Percentiles rank a stretch among this genome's conserved stretches.
Conservation (phyloP, 2,113 vertebrate genomes). For the Neopipo cinnamomea region DNA sequence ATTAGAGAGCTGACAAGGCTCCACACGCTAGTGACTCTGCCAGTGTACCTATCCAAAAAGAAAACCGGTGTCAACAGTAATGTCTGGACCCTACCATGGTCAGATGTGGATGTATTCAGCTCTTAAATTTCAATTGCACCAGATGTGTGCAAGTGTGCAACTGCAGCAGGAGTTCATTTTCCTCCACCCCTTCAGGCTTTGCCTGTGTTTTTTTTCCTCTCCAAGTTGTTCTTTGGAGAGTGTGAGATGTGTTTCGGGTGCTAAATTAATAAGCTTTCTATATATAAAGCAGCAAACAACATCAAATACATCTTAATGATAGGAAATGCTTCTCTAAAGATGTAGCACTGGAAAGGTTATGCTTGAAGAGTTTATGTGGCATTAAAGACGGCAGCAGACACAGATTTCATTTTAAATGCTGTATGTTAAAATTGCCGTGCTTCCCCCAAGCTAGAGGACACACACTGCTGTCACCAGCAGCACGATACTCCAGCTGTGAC, state of each 20-base stretch:
- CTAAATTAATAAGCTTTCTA: not conserved
- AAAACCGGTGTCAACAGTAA: slow-evolving; percentile 61
- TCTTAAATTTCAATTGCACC: slow-evolving; percentile 57
- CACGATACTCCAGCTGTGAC: not conserved
- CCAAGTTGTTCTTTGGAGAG: not conserved
- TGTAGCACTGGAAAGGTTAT: not conserved
- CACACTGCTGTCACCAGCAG: not conserved
- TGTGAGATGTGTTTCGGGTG: not conserved
- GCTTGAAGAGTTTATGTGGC: not conserved
- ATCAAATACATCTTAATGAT: not conserved
- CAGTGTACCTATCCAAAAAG: slow-evolving; percentile 57
- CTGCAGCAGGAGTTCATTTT: slow-evolving; percentile 15
- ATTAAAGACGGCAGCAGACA: not conserved
- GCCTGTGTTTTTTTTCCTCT: not conserved
- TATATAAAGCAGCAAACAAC: not conserved
- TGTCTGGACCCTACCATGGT: slow-evolving; percentile 29
- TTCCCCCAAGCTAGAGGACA: not conserved
- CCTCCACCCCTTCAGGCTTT: not conserved
- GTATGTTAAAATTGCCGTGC: not conserved
- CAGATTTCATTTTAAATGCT: not conserved
- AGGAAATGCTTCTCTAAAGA: not conserved
- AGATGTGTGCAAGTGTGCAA: slow-evolving; percentile 59
- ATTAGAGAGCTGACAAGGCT: slow-evolving; percentile 61
- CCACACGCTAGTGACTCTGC: slow-evolving; percentile 37
- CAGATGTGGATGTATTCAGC: slow-evolving; percentile 50